Evolutionary conservation across 2,797 vertebrate genomes (phyloP).

Genomic region (Pitangus sulphuratus): DNA sequence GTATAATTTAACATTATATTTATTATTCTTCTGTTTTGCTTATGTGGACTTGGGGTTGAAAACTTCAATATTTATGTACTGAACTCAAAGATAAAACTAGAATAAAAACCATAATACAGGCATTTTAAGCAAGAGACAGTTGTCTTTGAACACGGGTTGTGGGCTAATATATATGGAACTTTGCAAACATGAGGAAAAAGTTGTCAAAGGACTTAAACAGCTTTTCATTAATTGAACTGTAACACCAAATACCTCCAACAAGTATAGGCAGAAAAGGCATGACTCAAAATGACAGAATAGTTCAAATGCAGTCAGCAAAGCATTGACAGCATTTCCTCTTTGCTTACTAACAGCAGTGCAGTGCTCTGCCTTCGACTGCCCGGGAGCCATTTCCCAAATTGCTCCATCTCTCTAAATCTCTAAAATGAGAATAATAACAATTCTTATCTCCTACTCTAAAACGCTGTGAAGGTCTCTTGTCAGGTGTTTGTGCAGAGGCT

Average conservation of each 20-base stretch:
- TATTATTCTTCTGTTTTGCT: slow-evolving; percentile 8
- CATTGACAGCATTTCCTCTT: not conserved
- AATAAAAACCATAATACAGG: not conserved
- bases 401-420: not conserved
- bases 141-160: not conserved
- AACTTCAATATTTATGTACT: not conserved
- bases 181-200: not conserved
- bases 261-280: not conserved
- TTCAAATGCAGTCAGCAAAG: not conserved
- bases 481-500: not conserved
- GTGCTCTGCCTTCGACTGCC: not conserved
- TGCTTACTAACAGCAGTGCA: not conserved
- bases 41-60: not conserved
- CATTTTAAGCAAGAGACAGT: not conserved
- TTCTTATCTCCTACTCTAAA: not conserved
- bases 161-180: not conserved
- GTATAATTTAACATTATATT: slow-evolving; percentile 25
- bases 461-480: not conserved
- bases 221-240: not conserved
- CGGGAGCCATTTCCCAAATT: not conserved
- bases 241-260: not conserved
- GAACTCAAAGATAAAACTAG: not conserved
- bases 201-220: not conserved
- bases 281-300: not conserved
- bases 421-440: slow-evolving; percentile 27